phyloP scores from a whole-genome alignment of 2,797 vertebrate genomes.

The Smutsia temminckii region DNA sequence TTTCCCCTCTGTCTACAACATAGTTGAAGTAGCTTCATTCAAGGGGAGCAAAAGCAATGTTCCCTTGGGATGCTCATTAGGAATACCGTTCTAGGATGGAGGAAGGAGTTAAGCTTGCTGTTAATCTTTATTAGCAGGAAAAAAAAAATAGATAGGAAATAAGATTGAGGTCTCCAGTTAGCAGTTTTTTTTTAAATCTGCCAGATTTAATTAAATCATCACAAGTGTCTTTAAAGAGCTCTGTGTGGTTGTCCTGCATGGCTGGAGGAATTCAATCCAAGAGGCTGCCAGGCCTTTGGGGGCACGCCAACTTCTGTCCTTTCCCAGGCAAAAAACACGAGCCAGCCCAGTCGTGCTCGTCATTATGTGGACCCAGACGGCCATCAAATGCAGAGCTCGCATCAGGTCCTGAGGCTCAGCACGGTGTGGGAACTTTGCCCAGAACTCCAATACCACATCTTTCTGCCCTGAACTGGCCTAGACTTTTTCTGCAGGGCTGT shows the following conservation, averaged over 20 bases:
- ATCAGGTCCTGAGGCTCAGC: neutral
- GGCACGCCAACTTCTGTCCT: constrained; percentile 76
- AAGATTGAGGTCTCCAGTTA: constrained; percentile 69
- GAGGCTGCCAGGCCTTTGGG: constrained; percentile 70
- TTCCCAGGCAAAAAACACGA: constrained; percentile 73
- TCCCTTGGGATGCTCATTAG: neutral
- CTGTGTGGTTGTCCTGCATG: constrained; percentile 58
- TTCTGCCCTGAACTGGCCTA: neutral
- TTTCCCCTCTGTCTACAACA: constrained; percentile 22
- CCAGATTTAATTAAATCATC: constrained; percentile 83
- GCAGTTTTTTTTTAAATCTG: constrained; percentile 66
- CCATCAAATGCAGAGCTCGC: constrained; percentile 21
- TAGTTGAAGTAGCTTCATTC: constrained; percentile 53
- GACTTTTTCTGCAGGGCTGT: neutral
- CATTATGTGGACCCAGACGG: constrained; percentile 62
- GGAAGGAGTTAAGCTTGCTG: constrained; percentile 60
- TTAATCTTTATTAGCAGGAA: constrained; percentile 60
- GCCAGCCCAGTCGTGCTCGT: constrained; percentile 42
- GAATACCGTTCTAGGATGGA: constrained; percentile 4
- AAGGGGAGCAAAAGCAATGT: neutral
- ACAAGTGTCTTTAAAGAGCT: constrained; percentile 72
- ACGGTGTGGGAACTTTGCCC: neutral
- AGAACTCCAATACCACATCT: neutral
- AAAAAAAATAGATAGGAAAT: constrained; percentile 63
- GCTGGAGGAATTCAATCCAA: constrained; percentile 77